Base-by-base conservation (phyloP, 2,797 vertebrate genomes). In the Lacerta bilineata region DNA sequence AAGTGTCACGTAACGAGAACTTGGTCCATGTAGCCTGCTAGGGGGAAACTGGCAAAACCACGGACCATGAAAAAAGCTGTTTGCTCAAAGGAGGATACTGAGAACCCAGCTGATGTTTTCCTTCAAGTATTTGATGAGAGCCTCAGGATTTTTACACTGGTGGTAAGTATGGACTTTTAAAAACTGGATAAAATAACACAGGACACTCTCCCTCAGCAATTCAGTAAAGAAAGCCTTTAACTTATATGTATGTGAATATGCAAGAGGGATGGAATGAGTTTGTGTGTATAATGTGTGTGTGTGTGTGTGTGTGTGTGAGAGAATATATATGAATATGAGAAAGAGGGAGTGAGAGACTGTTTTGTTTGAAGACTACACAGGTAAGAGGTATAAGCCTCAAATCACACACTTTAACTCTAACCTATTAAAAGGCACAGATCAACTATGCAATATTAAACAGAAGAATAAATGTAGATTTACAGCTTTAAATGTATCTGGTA, bases 151-250 rank as follows among this genome's bases (percentile, higher is more conserved):
- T 90, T 82, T 3, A 0, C 36, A 91, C 90, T 15, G 27, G 93
- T 33, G 39, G 95, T 96, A 83, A 95, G 95, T 95, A 82, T 87
- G 80, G 86, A 88, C 80, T 93, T 69, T 92, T 90, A 79, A 91
- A 36, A 36, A 88, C 88, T 88, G 80, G 79, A 87, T 91, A 87
- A 90, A 88, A 76, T 50, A 91, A 71, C 66, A 89, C 29, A 75
- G 29, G 29, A 33, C 15, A 83, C 88, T 91, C 87, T 39, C 4
- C 7, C 25, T 8, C 8, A 83, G 87, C n/a, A 50, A 82, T 79
- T 92, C 43, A 2, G 6, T 50, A 25, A 10, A 50, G 61, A n/a
- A 59, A 59, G 1, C 2, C 36, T 80, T 20, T 27, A 15, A 15
- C 85, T 84, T 46, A 43, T 86, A 64, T 61, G 88, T 90, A 29